A percentile compares a stretch with the other conserved stretches of the same genome.
Evolutionary conservation across 2,113 vertebrate species (phyloP).

Genomic region (Eulemur rufifrons): DNA sequence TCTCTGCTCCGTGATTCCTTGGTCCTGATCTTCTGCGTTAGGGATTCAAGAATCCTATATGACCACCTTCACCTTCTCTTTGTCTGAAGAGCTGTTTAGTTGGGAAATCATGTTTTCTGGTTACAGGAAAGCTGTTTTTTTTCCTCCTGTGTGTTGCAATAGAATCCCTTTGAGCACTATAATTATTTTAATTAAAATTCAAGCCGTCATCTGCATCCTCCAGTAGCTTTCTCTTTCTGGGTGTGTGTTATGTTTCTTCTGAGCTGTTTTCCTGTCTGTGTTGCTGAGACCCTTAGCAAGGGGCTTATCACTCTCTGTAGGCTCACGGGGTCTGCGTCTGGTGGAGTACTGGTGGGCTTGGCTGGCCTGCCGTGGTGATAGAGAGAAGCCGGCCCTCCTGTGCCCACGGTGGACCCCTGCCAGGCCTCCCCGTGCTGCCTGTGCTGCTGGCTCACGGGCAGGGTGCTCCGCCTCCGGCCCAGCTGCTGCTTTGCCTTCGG

Average conservation of each 20-base stretch:
- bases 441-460: not conserved
- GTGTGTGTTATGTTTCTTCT: not conserved
- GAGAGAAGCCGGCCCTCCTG: not conserved
- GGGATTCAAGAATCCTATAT: fast-evolving
- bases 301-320: not conserved
- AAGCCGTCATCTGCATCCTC: not conserved
- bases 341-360: not conserved
- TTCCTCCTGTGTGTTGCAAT: too few species aligned
- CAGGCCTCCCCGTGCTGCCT: not conserved
- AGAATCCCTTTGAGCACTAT: not conserved
- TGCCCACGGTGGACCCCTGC: fast-evolving
- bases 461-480: fast-evolving
- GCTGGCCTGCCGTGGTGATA: not conserved
- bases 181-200: constrained; percentile 22
- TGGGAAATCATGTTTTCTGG: not conserved
- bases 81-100: not conserved
- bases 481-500: not conserved
- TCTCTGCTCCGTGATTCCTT: not conserved
- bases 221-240: not conserved
- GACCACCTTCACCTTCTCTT: not conserved
- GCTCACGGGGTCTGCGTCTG: not conserved
- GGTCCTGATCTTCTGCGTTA: not conserved
- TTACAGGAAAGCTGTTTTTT: not conserved
- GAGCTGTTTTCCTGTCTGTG: not conserved
- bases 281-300: not conserved